Percentiles rank a stretch among this genome's conserved stretches.
These are phyloP conservation scores for Chaetogeoica ovagalla DNA, from an alignment of 2,888 invertebrate species.

Conservation along the genomic window DNA sequence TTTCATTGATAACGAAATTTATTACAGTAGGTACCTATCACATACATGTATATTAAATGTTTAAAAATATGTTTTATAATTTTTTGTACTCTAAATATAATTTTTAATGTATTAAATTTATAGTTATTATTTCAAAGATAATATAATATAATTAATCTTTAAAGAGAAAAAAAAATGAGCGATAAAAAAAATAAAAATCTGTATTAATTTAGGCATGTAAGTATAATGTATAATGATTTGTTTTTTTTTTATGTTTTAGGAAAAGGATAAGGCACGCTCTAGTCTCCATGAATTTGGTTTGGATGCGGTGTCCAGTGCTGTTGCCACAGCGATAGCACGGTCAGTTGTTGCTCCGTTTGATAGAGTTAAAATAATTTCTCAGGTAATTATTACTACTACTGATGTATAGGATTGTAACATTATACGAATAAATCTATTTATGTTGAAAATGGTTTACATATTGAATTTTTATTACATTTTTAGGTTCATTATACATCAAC, in stretches of 20 bases:
- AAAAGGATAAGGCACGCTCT: slow-evolving; percentile 39
- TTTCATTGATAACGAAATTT: too few species aligned
- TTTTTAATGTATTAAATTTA: too few species aligned
- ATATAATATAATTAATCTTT: too few species aligned
- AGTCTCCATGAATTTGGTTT: slow-evolving; percentile 51
- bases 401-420: too few species aligned
- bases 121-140: too few species aligned
- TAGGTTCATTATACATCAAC: slow-evolving; percentile 49
- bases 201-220: neutral
- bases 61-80: too few species aligned
- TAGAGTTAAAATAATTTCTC: slow-evolving; percentile 50
- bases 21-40: too few species aligned
- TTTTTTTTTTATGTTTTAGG: slow-evolving; percentile 24
- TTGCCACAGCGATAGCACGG: slow-evolving; percentile 52
- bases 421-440: neutral
- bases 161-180: too few species aligned
- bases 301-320: slow-evolving; percentile 52
- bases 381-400: slow-evolving; percentile 23
- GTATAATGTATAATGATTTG: neutral
- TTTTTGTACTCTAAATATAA: too few species aligned
- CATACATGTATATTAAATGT: too few species aligned
- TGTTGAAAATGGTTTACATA: neutral
- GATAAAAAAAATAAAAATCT: too few species aligned
- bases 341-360: slow-evolving; percentile 51
- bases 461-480: slow-evolving; percentile 8